Base-by-base conservation (phyloP, 1,140 invertebrate species). In the Calephelis nemesis region DNA sequence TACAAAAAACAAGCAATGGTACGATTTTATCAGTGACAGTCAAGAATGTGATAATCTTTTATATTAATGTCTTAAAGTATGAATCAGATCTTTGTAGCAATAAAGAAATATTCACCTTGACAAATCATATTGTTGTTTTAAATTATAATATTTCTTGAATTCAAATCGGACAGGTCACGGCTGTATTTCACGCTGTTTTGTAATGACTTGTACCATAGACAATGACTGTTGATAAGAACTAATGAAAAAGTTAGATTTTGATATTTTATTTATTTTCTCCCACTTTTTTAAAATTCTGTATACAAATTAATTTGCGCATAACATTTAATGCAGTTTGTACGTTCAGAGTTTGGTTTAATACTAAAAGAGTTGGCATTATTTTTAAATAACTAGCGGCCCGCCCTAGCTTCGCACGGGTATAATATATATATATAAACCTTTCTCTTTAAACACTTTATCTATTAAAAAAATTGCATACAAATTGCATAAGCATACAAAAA, bases 21-120 rank as follows among this genome's bases (percentile, higher is more conserved):
- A 39, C 30, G 54, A 60, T 60, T 1, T 60, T 60, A 60, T 60
- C 54, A 19, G 10, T 12, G 54, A 60, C 54, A 60, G 30, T 11
- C 11, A 39, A 60, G 54, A 60, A 60, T 60, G 54, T 60, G 54
- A 60, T 60, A 60, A 60, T 60, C 19, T 60, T n/a, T 60, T 39
- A 60, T 39, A 60, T 60, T 60, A 60, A 60, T 60, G 54, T 58
- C 30, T 58, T 45, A 45, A 7, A 7, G 54, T 58, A 58, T 58
- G 54, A 58, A 58, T 58, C 54, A 58, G 54, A 58, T 58, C 54
- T 58, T 30, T 39, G 30, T 30, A 58, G 54, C 54, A 58, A 58
- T 58, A 58, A 58, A 58, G 54, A 39, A 58, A 58, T 30, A 58
- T 58, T 58, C 30, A 30, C 54, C 54, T 58, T 58, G 54, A 58